phyloP scores from a whole-genome alignment of 2,797 vertebrate genomes.

The Anniella stebbinsi region DNA sequence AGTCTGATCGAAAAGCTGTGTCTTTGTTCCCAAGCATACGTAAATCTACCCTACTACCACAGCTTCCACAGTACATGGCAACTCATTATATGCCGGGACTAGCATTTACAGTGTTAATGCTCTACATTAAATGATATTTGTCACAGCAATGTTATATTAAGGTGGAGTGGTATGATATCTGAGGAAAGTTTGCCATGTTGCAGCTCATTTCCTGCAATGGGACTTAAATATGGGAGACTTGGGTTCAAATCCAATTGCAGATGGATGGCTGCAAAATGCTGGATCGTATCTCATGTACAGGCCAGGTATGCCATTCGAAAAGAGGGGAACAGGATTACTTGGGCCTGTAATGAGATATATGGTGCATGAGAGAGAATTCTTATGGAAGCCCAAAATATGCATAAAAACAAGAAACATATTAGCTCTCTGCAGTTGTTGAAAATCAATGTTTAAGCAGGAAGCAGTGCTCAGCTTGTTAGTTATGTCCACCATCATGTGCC shows the following conservation, averaged over 20 bases:
- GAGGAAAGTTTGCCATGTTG: not conserved
- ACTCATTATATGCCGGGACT: constrained; percentile 22
- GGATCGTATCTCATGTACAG: not conserved
- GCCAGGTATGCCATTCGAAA: not conserved
- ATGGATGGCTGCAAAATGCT: not conserved
- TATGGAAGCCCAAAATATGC: not conserved
- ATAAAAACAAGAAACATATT: not conserved
- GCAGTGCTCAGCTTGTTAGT: not conserved
- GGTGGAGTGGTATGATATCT: constrained; percentile 23
- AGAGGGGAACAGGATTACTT: not conserved
- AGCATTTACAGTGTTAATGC: constrained; percentile 25
- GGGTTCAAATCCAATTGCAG: not conserved
- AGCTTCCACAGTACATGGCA: constrained; percentile 18
- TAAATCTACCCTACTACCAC: constrained; percentile 32
- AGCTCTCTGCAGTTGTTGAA: not conserved
- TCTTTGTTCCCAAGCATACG: constrained; percentile 39
- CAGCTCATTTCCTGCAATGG: not conserved
- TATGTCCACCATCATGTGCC: not conserved
- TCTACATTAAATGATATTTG: not conserved
- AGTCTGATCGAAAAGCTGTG: constrained; percentile 65
- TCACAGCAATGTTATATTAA: constrained; percentile 19
- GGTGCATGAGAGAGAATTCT: not conserved
- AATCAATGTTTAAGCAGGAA: not conserved
- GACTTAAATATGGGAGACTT: not conserved
- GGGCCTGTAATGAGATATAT: not conserved